Base-by-base conservation (phyloP, 2,113 vertebrate genomes). In the Sinocyclocheilus anshuiensis region DNA sequence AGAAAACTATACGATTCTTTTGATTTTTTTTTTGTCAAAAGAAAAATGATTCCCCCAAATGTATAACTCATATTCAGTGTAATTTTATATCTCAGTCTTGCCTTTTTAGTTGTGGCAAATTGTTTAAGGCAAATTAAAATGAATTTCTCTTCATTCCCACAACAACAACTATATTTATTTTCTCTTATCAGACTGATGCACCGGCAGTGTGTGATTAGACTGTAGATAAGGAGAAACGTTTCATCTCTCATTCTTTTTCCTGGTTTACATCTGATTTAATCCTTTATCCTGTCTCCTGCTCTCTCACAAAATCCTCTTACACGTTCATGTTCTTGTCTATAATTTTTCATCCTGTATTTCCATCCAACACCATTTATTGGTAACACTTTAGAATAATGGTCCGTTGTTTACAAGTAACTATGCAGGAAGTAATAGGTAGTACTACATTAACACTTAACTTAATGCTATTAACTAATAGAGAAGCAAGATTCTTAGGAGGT, bases 221-320 rank as follows among this genome's bases (percentile, higher is more conserved):
- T 50, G 39, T 24, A 85, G 24, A 55, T 55, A 57, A 42, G 67
- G 15, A 86, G 61, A 72, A 80, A 26, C 4, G 36, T n/a, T 72
- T 72, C 4, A 76, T 86, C 61, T 50, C 55, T 67, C 59, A 57
- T 84, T 84, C 22, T 65, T 57, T 59, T 29, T 57, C 45, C 48
- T 83, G 80, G 18, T 87, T 83, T 87, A 59, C 80, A 86, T 83
- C 74, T 77, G 71, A 29, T 85, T 88, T 88, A 85, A 88, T 88
- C 83, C 69, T 86, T 86, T 77, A 77, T 57, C 39, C 67, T 76
- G 67, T 80, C 78, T 76, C 83, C 78, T 77, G 69, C 16, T 45
- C 74, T 86, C 85, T 85, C 12, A 39, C 65, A 50, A 86, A 87
- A 90, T 90, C 89, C 89, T 87, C 86, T 88, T 87, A 90, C 48